These are phyloP conservation scores for Notospermus geniculatus DNA, from an alignment of 1,140 invertebrate species.

Conservation along the genomic window DNA sequence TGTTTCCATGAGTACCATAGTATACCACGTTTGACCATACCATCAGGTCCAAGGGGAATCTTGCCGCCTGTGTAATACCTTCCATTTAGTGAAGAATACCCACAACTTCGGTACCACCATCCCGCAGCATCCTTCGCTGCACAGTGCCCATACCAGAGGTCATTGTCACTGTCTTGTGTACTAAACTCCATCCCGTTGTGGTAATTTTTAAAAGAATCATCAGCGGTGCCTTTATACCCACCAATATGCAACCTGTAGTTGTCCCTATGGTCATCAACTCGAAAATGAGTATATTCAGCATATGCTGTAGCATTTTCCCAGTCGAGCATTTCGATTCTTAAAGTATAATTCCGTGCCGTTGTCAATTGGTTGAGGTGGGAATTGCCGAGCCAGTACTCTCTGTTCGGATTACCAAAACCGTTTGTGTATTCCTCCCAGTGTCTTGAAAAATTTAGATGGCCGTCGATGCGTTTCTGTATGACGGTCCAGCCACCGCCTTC, in stretches of 20 bases:
- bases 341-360: constrained; percentile 70
- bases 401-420: constrained; percentile 86
- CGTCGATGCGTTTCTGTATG: constrained; percentile 76
- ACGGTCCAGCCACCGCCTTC: constrained; percentile 84
- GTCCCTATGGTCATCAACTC: constrained; percentile 60
- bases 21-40: constrained; percentile 55
- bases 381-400: constrained; percentile 61
- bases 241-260: constrained; percentile 88
- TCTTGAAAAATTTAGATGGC: constrained; percentile 77
- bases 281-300: constrained; percentile 32
- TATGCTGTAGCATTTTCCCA: constrained; percentile 80
- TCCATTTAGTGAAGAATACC: constrained; percentile 64
- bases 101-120: constrained; percentile 68
- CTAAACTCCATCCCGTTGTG: constrained; percentile 64
- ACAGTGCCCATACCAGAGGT: constrained; percentile 65
- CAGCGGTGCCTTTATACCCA: constrained; percentile 84
- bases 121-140: constrained; percentile 60
- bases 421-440: constrained; percentile 93
- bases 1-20: constrained; percentile 64
- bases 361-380: constrained; percentile 56
- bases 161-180: constrained; percentile 63
- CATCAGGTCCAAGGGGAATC: constrained; percentile 31
- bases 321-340: constrained; percentile 87
- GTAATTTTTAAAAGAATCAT: constrained; percentile 61
- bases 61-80: constrained; percentile 51